Conservation (phyloP, 2,888 invertebrate species). For the Campopleginae sp. region DNA sequence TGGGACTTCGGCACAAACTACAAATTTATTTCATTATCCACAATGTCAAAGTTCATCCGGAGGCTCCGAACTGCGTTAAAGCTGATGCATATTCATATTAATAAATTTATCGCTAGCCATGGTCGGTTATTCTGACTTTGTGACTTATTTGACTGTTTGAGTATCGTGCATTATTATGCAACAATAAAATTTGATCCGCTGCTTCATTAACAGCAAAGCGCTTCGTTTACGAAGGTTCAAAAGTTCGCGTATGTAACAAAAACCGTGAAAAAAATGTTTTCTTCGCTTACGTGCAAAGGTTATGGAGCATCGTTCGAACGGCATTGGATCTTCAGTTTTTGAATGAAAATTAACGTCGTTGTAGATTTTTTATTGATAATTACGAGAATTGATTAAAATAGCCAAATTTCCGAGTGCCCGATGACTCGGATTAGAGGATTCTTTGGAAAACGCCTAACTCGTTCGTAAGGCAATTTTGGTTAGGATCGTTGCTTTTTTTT, state of each 20-base stretch:
- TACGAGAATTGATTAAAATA: not conserved
- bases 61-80: slow-evolving; percentile 7
- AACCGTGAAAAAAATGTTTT: not conserved
- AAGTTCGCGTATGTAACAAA: slow-evolving; percentile 6
- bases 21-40: not conserved
- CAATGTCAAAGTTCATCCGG: slow-evolving; percentile 53
- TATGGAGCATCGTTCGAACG: slow-evolving; percentile 16
- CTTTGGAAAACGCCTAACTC: not conserved
- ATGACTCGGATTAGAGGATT: not conserved
- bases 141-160: slow-evolving; percentile 43
- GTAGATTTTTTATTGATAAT: not conserved
- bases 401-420: not conserved
- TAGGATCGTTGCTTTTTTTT: slow-evolving; percentile 12
- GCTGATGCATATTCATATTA: slow-evolving; percentile 67
- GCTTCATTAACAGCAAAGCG: slow-evolving; percentile 25
- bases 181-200: slow-evolving; percentile 42
- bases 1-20: not conserved
- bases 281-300: slow-evolving; percentile 16
- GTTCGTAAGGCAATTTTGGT: slow-evolving; percentile 10
- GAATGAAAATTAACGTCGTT: slow-evolving; percentile 24
- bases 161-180: slow-evolving; percentile 44
- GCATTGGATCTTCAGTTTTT: not conserved
- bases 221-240: not conserved
- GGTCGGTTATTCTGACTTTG: slow-evolving; percentile 46
- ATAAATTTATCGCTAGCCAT: slow-evolving; percentile 69